Conservation (phyloP, 2,888 invertebrate species). For the Heliconius cydno region DNA sequence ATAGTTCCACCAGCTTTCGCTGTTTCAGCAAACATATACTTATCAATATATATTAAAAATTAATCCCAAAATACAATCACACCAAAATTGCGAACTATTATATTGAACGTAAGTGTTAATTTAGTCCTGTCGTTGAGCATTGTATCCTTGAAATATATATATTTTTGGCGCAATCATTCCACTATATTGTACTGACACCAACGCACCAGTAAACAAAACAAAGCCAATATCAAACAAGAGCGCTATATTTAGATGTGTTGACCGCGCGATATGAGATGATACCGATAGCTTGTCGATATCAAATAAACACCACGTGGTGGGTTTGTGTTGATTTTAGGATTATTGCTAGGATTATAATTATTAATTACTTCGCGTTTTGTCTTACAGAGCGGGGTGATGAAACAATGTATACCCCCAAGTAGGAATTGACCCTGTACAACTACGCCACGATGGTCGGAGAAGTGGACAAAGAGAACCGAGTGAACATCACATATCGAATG, state of each 20-base stretch:
- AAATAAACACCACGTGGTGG: not conserved
- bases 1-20: too few species aligned
- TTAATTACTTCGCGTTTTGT: not conserved
- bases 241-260: slow-evolving; percentile 25
- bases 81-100: not conserved
- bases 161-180: slow-evolving; percentile 14
- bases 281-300: slow-evolving; percentile 15
- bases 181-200: not conserved
- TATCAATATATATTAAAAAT: not conserved
- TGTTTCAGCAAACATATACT: too few species aligned
- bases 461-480: too few species aligned
- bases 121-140: slow-evolving; percentile 1
- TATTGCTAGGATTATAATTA: not conserved
- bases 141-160: slow-evolving; percentile 12
- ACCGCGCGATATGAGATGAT: slow-evolving; percentile 24
- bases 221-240: slow-evolving; percentile 20
- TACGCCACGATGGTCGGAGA: too few species aligned
- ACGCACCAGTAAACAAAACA: slow-evolving; percentile 19
- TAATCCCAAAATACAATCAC: not conserved
- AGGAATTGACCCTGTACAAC: too few species aligned
- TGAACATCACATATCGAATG: too few species aligned
- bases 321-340: not conserved
- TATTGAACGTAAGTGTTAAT: not conserved
- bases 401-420: too few species aligned
- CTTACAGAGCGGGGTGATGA: too few species aligned